phyloP scores from a whole-genome alignment of 2,113 vertebrate genomes.

The Chauna torquata region DNA sequence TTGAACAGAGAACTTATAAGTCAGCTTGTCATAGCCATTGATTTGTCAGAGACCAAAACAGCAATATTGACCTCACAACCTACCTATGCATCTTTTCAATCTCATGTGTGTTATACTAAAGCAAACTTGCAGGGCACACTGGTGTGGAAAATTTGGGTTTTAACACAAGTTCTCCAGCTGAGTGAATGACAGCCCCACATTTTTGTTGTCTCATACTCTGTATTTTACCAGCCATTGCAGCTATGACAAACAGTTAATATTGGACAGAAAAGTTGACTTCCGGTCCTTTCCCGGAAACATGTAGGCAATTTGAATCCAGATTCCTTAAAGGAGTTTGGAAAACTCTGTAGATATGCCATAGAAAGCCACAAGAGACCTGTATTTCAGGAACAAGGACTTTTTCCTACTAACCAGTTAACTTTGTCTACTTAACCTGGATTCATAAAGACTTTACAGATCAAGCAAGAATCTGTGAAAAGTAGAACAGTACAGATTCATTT shows the following conservation, averaged over 20 bases:
- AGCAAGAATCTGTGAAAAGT: background rate
- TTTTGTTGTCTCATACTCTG: background rate
- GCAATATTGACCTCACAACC: fast-evolving
- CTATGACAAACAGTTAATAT: background rate
- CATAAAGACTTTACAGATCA: background rate
- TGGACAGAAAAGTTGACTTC: background rate
- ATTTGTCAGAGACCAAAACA: background rate
- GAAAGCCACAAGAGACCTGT: background rate
- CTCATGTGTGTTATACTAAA: background rate
- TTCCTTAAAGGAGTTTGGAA: background rate
- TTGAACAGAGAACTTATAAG: background rate
- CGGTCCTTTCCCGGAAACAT: background rate
- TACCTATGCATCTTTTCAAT: background rate
- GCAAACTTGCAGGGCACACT: fast-evolving
- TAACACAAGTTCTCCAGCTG: background rate
- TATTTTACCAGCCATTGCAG: background rate
- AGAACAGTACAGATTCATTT: background rate
- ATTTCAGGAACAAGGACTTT: background rate
- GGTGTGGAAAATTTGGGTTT: background rate
- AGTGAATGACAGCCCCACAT: background rate
- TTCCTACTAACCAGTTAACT: background rate
- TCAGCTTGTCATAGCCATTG: background rate
- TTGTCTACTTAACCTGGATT: background rate
- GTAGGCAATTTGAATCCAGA: background rate
- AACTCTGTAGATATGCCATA: background rate